Base-by-base conservation (phyloP, 1,140 invertebrate genomes). In the Brachionus plicatilis region DNA sequence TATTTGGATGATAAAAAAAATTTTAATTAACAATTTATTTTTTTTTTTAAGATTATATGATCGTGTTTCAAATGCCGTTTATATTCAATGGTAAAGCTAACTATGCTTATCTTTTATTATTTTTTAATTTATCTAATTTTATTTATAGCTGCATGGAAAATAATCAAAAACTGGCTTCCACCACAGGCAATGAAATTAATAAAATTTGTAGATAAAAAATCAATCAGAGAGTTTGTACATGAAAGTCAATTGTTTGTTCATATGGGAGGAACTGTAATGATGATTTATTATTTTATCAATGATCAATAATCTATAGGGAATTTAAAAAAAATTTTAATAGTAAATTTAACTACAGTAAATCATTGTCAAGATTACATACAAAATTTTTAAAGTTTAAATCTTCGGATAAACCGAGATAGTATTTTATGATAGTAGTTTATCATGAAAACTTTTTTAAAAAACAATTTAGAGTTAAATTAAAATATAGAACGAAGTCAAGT, bases 41-140 rank as follows among this genome's bases (percentile, higher is more conserved):
- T 0, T 33, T 0, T 33, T n/a, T 68, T 88, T 89, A 95, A 84
- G 97, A 95, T 88, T 95, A 95, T 87, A 95, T 98, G 85, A 90
- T 97, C 53, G 93, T 97, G 78, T 95, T 92, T 90, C 95, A 98
- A 88, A 95, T 98, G 94, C 94, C 95, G 4, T 98, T 96, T 95
- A 92, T 97, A 8, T 90, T 97, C 80, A 96, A 94, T 88, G 93
- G 94, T 94, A 91, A 91, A 27, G 27, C 27, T 11, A 9, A 47
- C 11, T 47, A 47, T 45, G 27, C 6, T 56, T 45, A 0, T 33
- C 33, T 20, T 33, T 5, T 7, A 33, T 5, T 33, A 33, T 33
- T 17, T 65, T 47, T 37, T 37, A 41, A 12, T 47, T 68, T 9
- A 4, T 29, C 27, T 87, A 84, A 84, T 76, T 85, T 85, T 87